These are phyloP conservation scores for Lasiurus cinereus DNA, from an alignment of 2,113 vertebrate species.

Conservation along the genomic window DNA sequence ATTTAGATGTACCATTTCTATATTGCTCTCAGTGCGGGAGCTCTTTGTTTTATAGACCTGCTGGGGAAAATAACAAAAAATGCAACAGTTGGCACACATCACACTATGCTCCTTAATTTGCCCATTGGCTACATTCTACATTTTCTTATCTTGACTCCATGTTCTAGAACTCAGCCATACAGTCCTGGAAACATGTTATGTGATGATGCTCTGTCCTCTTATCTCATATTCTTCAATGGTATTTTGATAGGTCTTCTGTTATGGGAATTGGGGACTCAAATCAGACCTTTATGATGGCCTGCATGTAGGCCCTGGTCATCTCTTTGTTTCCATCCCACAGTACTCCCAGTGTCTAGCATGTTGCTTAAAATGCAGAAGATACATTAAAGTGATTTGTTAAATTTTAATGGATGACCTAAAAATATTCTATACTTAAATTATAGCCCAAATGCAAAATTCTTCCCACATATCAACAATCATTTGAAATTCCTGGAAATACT, in stretches of 20 bases:
- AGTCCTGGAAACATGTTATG: background rate
- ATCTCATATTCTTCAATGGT: background rate
- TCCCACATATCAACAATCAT: background rate
- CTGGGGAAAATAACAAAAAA: background rate
- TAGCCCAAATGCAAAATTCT: background rate
- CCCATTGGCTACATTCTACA: background rate
- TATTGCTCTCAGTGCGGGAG: background rate
- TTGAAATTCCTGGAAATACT: slow-evolving; percentile 22
- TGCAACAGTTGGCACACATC: background rate
- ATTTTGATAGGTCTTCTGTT: background rate
- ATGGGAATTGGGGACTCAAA: background rate
- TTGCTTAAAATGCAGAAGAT: background rate
- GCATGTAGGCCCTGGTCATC: background rate
- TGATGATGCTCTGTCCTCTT: background rate
- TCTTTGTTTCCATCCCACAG: background rate
- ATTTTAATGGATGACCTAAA: background rate
- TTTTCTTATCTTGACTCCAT: background rate
- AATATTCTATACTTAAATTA: background rate
- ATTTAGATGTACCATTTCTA: background rate
- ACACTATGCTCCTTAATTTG: background rate
- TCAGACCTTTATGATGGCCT: background rate
- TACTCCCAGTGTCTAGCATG: background rate
- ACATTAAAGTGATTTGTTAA: background rate
- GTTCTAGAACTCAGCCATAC: background rate
- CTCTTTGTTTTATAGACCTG: background rate